phyloP scores from a whole-genome alignment of 2,888 invertebrate genomes.

The Molorchus minor region DNA sequence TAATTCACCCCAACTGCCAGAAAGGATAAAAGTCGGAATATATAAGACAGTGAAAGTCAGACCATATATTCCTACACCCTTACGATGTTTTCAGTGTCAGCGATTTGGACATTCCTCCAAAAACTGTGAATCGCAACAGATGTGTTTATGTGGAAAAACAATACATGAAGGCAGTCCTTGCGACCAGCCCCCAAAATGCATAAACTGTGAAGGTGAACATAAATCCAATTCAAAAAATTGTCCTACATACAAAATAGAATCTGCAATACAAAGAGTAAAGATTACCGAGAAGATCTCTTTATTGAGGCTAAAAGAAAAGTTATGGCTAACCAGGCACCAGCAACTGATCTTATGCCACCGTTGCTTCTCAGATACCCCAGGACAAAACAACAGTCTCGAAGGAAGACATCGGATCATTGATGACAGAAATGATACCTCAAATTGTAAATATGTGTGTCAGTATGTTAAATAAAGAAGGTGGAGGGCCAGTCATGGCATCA shows the following conservation, averaged over 20 bases:
- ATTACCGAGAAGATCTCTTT: neutral
- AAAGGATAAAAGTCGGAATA: neutral
- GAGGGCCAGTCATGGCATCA: neutral
- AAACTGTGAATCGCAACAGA: neutral
- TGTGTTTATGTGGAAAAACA: constrained; percentile 5
- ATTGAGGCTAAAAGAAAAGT: neutral
- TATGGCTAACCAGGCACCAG: neutral
- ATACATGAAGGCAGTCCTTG: constrained; percentile 1
- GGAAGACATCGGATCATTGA: neutral
- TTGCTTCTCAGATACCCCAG: too few species aligned
- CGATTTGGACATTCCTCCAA: neutral
- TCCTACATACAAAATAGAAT: neutral
- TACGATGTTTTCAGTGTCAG: constrained; percentile 7
- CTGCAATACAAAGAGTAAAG: constrained; percentile 1
- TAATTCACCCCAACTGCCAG: neutral
- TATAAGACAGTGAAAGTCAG: neutral
- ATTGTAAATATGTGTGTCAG: neutral
- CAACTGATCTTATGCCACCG: neutral
- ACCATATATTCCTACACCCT: constrained; percentile 14
- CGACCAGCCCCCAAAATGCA: neutral
- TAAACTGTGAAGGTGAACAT: constrained; percentile 12
- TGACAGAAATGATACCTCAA: neutral
- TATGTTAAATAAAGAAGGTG: neutral
- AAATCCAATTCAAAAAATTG: constrained; percentile 22
- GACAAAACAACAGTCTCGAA: neutral